These are phyloP conservation scores for Atherinosoma microstoma DNA, from an alignment of 2,797 vertebrate genomes.

Conservation along the genomic window DNA sequence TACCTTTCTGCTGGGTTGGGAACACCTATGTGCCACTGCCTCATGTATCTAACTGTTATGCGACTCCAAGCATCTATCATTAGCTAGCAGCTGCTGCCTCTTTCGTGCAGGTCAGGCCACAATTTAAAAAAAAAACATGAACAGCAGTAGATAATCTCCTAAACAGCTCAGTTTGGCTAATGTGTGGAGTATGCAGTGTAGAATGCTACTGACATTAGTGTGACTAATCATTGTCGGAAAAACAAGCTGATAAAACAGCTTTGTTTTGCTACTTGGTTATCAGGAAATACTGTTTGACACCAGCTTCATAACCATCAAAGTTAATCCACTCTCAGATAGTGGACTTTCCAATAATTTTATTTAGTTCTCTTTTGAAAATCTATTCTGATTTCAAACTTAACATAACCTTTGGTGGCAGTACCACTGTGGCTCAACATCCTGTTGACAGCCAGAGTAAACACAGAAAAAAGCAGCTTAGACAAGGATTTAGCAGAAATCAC, in stretches of 20 bases:
- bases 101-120: too few relatives aligned
- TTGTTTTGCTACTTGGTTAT: neutral
- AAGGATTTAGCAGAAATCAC: neutral
- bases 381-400: too few relatives aligned
- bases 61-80: too few relatives aligned
- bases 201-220: neutral
- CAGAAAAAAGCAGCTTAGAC: too few relatives aligned
- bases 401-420: neutral
- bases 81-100: too few relatives aligned
- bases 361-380: neutral
- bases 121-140: too few relatives aligned
- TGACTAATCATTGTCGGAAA: neutral
- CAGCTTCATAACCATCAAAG: neutral
- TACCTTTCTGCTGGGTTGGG: too few relatives aligned
- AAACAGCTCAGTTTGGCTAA: neutral
- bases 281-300: neutral
- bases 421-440: neutral
- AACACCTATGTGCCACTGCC: too few relatives aligned
- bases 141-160: neutral
- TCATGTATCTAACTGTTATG: too few relatives aligned
- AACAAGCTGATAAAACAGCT: neutral
- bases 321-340: neutral
- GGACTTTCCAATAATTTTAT: neutral
- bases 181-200: neutral
- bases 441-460: neutral